Conservation (phyloP, 2,888 invertebrate species). For the Leptinotarsa juncta region DNA sequence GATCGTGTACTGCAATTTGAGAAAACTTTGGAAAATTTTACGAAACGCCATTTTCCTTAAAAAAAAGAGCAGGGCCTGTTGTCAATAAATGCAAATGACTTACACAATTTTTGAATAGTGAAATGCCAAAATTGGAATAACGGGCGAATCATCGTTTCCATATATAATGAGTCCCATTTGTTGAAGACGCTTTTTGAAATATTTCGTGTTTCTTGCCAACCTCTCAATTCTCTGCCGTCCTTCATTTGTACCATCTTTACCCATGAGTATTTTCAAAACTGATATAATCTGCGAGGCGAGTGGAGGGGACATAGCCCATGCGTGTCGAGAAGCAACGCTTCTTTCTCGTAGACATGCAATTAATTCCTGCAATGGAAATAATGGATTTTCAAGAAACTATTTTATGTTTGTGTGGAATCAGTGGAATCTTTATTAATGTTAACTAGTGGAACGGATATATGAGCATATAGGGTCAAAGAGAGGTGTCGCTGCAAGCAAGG, state of each 20-base stretch:
- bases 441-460: too few species aligned
- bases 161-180: slow-evolving; percentile 92
- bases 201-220: slow-evolving; percentile 84
- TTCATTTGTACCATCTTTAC: slow-evolving; percentile 80
- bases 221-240: slow-evolving; percentile 76
- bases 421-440: not conserved
- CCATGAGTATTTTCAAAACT: slow-evolving; percentile 89
- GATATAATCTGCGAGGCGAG: slow-evolving; percentile 91
- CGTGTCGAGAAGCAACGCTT: slow-evolving; percentile 90
- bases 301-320: slow-evolving; percentile 88
- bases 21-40: too few species aligned
- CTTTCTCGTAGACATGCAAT: slow-evolving; percentile 80
- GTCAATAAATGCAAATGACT: slow-evolving; percentile 56
- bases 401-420: not conserved
- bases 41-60: too few species aligned
- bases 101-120: slow-evolving; percentile 94
- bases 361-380: slow-evolving; percentile 69
- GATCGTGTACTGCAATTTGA: too few species aligned
- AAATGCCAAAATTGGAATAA: slow-evolving; percentile 95
- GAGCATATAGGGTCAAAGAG: too few species aligned
- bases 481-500: too few species aligned
- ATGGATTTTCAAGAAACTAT: not conserved
- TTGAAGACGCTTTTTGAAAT: slow-evolving; percentile 82
- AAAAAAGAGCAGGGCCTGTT: too few species aligned
- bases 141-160: slow-evolving; percentile 95